Conservation (phyloP, 2,888 invertebrate species). For the Hybos culiciformis region DNA sequence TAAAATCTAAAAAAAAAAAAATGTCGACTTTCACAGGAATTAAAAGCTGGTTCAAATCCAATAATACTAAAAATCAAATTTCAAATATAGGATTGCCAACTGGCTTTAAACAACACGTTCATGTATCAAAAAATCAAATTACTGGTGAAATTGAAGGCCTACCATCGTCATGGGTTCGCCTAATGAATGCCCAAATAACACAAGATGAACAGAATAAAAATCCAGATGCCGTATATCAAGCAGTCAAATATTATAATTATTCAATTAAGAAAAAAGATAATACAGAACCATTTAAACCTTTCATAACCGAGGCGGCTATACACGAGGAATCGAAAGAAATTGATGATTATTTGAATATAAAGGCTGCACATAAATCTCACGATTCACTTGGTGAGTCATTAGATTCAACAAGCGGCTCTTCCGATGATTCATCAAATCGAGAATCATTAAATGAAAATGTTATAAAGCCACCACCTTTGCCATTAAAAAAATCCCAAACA, state of each 20-base stretch:
- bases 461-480: slow-evolving; percentile 34
- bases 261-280: slow-evolving; percentile 68
- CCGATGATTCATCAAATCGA: slow-evolving; percentile 16
- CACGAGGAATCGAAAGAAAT: slow-evolving; percentile 73
- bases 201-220: slow-evolving; percentile 78
- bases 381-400: slow-evolving; percentile 40
- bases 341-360: slow-evolving; percentile 58
- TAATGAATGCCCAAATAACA: slow-evolving; percentile 71
- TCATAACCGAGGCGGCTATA: slow-evolving; percentile 67
- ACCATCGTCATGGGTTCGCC: slow-evolving; percentile 66
- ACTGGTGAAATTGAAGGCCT: slow-evolving; percentile 78
- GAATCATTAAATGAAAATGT: background rate
- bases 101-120: slow-evolving; percentile 71
- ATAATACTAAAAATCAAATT: slow-evolving; percentile 36
- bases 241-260: slow-evolving; percentile 80
- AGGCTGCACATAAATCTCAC: slow-evolving; percentile 56
- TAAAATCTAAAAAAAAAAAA: too few relatives aligned
- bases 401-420: slow-evolving; percentile 29
- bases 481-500: slow-evolving; percentile 34
- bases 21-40: too few relatives aligned
- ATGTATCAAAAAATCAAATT: slow-evolving; percentile 69
- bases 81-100: slow-evolving; percentile 65
- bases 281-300: slow-evolving; percentile 60
- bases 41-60: slow-evolving; percentile 31
- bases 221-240: slow-evolving; percentile 80